phyloP scores from a whole-genome alignment of 2,888 invertebrate species.

The Amitus sp. region DNA sequence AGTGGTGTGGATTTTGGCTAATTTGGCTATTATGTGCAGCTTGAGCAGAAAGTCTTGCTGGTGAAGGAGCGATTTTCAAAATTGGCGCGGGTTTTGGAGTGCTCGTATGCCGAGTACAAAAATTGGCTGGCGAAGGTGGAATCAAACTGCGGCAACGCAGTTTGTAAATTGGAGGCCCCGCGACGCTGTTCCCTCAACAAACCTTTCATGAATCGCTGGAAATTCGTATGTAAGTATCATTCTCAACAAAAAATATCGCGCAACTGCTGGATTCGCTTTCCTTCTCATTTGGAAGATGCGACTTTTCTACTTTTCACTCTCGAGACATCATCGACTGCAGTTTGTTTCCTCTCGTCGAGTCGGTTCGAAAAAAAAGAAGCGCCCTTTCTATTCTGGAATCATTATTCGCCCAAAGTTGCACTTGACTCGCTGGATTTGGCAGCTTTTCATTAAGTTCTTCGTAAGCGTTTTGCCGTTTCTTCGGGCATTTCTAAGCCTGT shows the following conservation, averaged over 20 bases:
- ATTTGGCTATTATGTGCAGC: slow-evolving; percentile 40
- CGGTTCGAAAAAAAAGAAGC: too few species aligned
- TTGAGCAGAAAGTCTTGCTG: slow-evolving; percentile 50
- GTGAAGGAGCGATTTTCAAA: slow-evolving; percentile 58
- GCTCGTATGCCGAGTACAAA: slow-evolving; percentile 59
- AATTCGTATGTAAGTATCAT: slow-evolving; percentile 60
- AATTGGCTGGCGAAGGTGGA: slow-evolving; percentile 56
- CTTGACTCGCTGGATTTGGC: too few species aligned
- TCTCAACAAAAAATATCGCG: background rate
- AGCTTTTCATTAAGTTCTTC: too few species aligned
- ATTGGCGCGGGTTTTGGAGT: slow-evolving; percentile 57
- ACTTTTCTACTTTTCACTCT: too few species aligned
- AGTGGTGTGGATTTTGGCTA: background rate
- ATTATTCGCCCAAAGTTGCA: too few species aligned
- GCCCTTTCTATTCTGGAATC: too few species aligned
- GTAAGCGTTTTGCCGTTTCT: too few species aligned
- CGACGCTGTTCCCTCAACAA: slow-evolving; percentile 55
- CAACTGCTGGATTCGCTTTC: too few species aligned
- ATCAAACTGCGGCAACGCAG: slow-evolving; percentile 49
- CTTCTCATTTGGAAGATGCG: too few species aligned
- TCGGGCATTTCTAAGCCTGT: too few species aligned
- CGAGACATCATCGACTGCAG: too few species aligned
- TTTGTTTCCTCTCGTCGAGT: too few species aligned
- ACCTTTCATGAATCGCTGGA: slow-evolving; percentile 61
- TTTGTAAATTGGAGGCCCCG: slow-evolving; percentile 56